Conservation (phyloP, 2,888 invertebrate genomes). For the Hypomecis atomaria region DNA sequence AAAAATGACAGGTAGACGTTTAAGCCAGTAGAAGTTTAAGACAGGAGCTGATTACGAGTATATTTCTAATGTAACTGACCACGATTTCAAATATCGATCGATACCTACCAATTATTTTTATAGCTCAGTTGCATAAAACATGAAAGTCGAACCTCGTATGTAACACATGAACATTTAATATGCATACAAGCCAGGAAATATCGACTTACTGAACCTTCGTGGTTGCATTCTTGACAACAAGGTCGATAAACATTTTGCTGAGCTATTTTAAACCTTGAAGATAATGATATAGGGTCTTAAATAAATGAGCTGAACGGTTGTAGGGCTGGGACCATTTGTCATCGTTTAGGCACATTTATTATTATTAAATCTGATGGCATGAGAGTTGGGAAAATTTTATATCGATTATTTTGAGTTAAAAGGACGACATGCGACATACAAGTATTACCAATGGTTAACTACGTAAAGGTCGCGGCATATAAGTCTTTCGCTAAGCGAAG, state of each 20-base stretch:
- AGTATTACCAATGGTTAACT: too few relatives aligned
- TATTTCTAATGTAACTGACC: too few relatives aligned
- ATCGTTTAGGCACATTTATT: constrained; percentile 34
- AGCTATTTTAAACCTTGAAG: neutral
- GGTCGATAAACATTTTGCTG: constrained; percentile 7
- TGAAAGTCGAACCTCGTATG: constrained; percentile 2
- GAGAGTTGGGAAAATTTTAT: constrained; percentile 21
- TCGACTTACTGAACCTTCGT: constrained; percentile 15
- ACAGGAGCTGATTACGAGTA: too few relatives aligned
- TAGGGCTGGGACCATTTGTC: constrained; percentile 33
- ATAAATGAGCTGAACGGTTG: neutral
- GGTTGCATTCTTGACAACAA: constrained; percentile 15
- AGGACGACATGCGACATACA: too few relatives aligned
- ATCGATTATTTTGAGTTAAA: neutral
- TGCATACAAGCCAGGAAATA: constrained; percentile 24
- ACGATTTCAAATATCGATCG: too few relatives aligned
- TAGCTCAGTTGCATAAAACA: neutral
- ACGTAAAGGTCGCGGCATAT: too few relatives aligned
- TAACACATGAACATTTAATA: constrained; percentile 6
- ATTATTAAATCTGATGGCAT: constrained; percentile 18
- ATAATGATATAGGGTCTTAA: constrained; percentile 3
- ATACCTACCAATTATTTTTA: too few relatives aligned
- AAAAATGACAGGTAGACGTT: too few relatives aligned
- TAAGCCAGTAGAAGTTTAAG: too few relatives aligned
- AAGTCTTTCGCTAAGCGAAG: too few relatives aligned